These are phyloP conservation scores for Myocastor coypus DNA, from an alignment of 2,113 vertebrate genomes.

Conservation along the genomic window DNA sequence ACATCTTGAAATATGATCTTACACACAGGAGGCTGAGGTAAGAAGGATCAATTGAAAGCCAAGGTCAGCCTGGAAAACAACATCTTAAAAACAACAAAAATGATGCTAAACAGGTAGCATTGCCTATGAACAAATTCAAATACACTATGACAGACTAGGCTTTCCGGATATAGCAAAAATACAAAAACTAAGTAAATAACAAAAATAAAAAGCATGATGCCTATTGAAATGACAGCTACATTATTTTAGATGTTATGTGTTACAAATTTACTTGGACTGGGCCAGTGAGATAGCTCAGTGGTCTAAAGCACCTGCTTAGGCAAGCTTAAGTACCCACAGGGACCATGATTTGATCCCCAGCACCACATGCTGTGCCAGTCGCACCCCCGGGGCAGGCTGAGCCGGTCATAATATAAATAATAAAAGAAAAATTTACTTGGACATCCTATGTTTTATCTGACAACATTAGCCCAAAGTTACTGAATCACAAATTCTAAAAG, in stretches of 20 bases:
- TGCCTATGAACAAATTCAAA: background rate
- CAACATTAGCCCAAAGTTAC: background rate
- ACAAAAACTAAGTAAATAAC: background rate
- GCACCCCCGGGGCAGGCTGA: no score
- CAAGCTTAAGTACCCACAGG: no score
- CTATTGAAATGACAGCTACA: conserved; percentile 1
- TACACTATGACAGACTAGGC: background rate
- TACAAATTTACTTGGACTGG: background rate
- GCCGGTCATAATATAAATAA: no score
- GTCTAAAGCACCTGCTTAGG: no score
- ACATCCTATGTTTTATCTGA: background rate
- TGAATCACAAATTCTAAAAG: background rate
- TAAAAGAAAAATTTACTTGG: background rate
- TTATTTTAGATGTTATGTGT: background rate
- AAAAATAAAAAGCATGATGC: background rate
- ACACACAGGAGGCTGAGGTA: background rate
- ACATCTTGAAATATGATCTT: background rate
- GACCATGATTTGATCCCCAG: no score
- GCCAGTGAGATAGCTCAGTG: no score
- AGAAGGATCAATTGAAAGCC: background rate
- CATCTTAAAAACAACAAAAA: background rate
- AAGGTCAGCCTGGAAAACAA: background rate
- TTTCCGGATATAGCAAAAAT: background rate
- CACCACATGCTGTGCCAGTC: no score
- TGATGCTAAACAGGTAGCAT: background rate